Percentiles rank a stretch among this genome's conserved stretches.
Evolutionary conservation across 2,797 vertebrate genomes (phyloP).

Genomic region (Anomalospiza imberbis): DNA sequence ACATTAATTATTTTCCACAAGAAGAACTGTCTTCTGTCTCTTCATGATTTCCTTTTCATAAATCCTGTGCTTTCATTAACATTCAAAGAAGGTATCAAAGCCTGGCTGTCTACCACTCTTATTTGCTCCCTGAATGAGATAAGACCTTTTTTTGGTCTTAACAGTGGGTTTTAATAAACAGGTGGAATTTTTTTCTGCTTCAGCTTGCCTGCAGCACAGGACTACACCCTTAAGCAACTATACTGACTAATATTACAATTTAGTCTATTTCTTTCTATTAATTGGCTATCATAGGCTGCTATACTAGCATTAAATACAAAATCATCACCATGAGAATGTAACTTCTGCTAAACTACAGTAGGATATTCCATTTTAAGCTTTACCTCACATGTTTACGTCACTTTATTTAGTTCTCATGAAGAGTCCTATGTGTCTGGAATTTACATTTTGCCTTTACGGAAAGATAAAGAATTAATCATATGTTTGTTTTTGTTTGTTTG

Average conservation of each 20-base stretch:
- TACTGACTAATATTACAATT: neutral
- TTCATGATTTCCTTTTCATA: neutral
- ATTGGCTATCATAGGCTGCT: neutral
- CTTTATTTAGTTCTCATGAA: neutral
- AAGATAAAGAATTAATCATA: neutral
- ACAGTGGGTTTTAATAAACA: neutral
- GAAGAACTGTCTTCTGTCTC: neutral
- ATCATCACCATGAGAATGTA: neutral
- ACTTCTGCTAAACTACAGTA: neutral
- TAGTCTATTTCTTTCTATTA: neutral
- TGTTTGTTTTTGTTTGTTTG: neutral
- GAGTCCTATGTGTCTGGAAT: neutral
- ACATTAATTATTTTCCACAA: neutral
- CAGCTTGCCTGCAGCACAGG: neutral
- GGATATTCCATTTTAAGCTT: neutral
- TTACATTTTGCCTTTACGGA: neutral
- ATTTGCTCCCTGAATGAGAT: neutral
- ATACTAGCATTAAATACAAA: neutral
- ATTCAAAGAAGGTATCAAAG: neutral
- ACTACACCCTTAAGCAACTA: neutral
- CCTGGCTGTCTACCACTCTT: neutral
- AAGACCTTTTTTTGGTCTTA: neutral
- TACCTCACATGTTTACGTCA: neutral
- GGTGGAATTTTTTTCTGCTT: neutral
- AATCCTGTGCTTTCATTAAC: neutral